phyloP scores from a whole-genome alignment of 2,113 vertebrate genomes.

The Numida meleagris region DNA sequence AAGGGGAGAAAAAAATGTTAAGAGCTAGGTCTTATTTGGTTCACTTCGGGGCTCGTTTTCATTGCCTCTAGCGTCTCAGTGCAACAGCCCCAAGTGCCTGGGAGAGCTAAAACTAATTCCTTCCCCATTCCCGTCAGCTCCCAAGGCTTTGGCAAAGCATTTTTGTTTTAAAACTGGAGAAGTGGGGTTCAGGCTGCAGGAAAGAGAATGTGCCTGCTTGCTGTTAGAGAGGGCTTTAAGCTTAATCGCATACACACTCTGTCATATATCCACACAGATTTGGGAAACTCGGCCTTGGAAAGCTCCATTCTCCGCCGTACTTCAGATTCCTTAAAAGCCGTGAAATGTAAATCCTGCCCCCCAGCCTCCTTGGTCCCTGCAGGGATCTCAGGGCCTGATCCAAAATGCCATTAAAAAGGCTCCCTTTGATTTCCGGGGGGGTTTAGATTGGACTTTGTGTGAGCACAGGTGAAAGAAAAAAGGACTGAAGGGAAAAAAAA shows the following conservation, averaged over 20 bases:
- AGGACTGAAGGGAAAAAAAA: not conserved
- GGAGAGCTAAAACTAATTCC: not conserved
- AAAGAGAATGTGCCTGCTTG: not conserved
- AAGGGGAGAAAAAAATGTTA: not conserved
- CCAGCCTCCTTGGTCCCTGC: not conserved
- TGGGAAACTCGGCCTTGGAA: not conserved
- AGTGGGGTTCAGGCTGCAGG: not conserved
- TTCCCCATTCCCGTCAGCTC: not conserved
- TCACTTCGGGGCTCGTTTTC: not conserved
- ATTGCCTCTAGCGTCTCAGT: not conserved
- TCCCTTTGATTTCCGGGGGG: not conserved
- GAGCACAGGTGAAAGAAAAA: not conserved
- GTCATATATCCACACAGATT: not conserved
- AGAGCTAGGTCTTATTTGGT: not conserved
- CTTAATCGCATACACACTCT: not conserved
- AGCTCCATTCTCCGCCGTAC: fast-evolving
- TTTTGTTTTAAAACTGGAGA: not conserved
- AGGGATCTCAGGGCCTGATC: not conserved
- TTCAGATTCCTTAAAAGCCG: not conserved
- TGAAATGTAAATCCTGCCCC: not conserved
- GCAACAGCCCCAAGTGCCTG: not conserved
- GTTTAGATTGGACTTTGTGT: not conserved
- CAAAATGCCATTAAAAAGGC: not conserved
- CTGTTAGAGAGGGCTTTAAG: not conserved
- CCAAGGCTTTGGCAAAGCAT: not conserved